phyloP scores from a whole-genome alignment of 1,140 invertebrate species.

The Cotesia chilonis region DNA sequence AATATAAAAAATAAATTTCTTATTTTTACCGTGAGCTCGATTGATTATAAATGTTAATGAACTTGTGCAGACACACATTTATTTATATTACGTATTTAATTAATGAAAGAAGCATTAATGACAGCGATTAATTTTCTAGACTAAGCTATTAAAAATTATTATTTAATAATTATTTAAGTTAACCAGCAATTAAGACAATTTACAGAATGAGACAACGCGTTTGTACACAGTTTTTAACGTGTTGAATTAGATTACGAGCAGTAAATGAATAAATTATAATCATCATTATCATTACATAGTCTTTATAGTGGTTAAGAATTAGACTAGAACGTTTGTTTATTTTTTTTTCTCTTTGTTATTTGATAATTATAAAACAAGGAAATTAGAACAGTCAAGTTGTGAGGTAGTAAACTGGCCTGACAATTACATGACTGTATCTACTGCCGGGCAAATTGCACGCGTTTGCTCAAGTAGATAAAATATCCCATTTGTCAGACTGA shows the following conservation, averaged over 20 bases:
- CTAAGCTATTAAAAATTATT: constrained; percentile 9
- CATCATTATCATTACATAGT: neutral
- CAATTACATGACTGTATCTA: constrained; percentile 33
- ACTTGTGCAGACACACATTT: too few species aligned
- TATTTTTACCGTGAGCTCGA: too few species aligned
- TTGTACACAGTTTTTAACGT: neutral
- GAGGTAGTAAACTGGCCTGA: constrained; percentile 20
- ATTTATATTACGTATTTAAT: too few species aligned
- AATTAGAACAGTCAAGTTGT: neutral
- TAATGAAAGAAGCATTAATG: too few species aligned
- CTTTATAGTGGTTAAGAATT: neutral
- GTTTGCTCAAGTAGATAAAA: constrained; percentile 18
- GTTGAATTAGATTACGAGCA: neutral
- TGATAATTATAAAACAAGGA: neutral
- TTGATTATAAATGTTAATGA: too few species aligned
- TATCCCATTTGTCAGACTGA: constrained; percentile 21
- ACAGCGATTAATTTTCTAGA: constrained; percentile 15
- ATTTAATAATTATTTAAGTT: neutral
- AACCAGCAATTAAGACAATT: neutral
- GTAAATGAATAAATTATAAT: neutral
- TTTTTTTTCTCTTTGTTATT: too few species aligned
- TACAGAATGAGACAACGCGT: neutral
- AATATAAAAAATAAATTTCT: too few species aligned
- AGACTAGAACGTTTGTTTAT: constrained; percentile 23
- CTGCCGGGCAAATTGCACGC: constrained; percentile 24